A percentile compares a stretch with the other conserved stretches of the same genome.
phyloP scores from a whole-genome alignment of 2,113 vertebrate genomes.

The Megalops atlanticus region DNA sequence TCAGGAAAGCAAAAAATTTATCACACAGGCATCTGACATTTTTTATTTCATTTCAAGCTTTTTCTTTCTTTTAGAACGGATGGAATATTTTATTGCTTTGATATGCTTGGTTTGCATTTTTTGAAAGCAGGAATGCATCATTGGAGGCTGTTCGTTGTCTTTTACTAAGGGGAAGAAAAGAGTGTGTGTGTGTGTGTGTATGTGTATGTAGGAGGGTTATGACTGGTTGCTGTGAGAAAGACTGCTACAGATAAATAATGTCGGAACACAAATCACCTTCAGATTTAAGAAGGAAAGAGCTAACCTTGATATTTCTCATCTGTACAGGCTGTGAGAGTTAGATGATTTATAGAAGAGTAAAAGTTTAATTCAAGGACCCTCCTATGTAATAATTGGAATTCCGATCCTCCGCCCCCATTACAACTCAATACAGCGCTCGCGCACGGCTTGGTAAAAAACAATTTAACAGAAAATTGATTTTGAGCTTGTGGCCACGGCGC shows the following conservation, averaged over 20 bases:
- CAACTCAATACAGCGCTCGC: not conserved
- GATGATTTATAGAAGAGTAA: conserved; percentile 25
- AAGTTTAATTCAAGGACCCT: conserved; percentile 2
- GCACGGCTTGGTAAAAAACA: not conserved
- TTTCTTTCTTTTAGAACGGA: not conserved
- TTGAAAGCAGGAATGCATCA: not conserved
- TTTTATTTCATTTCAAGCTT: not conserved
- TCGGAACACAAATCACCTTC: not conserved
- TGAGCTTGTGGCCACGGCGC: not conserved
- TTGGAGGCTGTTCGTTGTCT: not conserved
- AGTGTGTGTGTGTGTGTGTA: too few species aligned
- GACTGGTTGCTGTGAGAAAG: not conserved
- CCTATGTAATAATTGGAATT: conserved; percentile 3
- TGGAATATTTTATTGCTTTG: conserved; percentile 12
- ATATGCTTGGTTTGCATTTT: conserved; percentile 10
- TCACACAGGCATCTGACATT: not conserved
- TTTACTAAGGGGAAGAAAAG: conserved; percentile 1
- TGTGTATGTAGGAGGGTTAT: too few species aligned
- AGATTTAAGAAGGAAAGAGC: not conserved
- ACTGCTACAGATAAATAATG: conserved; percentile 4
- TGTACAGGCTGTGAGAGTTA: not conserved
- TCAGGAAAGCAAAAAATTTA: conserved; percentile 3
- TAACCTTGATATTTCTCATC: not conserved
- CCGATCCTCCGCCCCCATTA: conserved; percentile 2
- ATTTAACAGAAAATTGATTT: conserved; percentile 11